Evolutionary conservation across 2,797 vertebrate species (phyloP), one percentile per base, ranked within the genome.

Genomic region (Danio albolineatus): DNA sequence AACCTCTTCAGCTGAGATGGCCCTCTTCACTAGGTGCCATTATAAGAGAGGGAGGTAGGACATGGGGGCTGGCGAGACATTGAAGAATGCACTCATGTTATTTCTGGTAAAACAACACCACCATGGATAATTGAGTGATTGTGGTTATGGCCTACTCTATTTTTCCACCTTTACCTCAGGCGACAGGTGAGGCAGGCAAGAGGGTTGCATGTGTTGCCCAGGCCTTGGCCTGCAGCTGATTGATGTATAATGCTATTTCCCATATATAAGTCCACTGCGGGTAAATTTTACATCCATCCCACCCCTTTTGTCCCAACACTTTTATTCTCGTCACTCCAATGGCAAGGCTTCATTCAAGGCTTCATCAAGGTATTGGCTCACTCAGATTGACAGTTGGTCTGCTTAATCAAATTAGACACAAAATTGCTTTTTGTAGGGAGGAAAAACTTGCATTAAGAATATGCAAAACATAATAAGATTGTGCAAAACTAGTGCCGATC

Each of bases 1-100:
- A 86, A 88, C 89, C 90, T 90, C 85, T 90, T 89, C 85, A 90
- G 84, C 83, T 66, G 53, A 88, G 91, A 90, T 89, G 82, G 86
- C 83, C 86, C 85, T 88, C 89, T 89, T 90, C 88, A 88, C 84
- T 83, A 83, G 87, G 76, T 88, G 87, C 88, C 87, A 89, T 92
- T 91, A 89, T 86, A 87, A 85, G 84, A 87, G 84, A 86, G 84
- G 80, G 84, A 79, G 83, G 64, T 78, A 67, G 41, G 19, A 39
- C 60, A 62, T 53, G 75, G 28, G 62, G n/a, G 9, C 53, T 70
- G 48, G 43, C 62, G 48, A 59, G 80, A 76, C 75, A 76, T 49
- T 73, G 73, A 76, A 70, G 83, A 73, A 74, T 82, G 72, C 79
- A 75, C 84, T 83, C 54, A 56, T 82, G 79, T 49, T 44, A 73